Evolutionary conservation across 2,113 vertebrate species (phyloP), one percentile per base, ranked within the genome.

Genomic region (Gnathonemus echidnorhynchus): DNA sequence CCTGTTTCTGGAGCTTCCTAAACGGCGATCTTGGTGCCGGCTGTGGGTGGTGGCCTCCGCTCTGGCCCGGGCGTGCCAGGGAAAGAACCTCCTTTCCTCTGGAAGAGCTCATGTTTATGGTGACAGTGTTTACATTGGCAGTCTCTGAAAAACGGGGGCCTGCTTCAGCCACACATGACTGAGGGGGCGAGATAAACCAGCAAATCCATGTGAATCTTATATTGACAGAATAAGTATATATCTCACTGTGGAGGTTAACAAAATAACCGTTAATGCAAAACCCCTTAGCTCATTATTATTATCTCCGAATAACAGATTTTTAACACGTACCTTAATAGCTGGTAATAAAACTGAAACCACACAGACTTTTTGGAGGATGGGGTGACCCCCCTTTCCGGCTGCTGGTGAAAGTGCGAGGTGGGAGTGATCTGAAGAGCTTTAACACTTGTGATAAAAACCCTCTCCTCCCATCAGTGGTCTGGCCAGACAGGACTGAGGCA

Each of bases 71-170:
- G 93, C 91, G 58, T 94, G 94, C 31, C 93, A 93, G 91, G 93
- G 93, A 91, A 93, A 92, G 91, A 93, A 92, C 92, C 94, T 94
- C 88, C 58, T 92, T 95, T 95, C 95, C 94, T 94, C 91, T 94
- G 93, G 93, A 93, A 94, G 92, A 95, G 94, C 94, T 94, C 94
- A 94, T 92, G 94, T 95, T 95, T 94, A 93, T 94, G 92, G 91
- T 91, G 88, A 84, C 86, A 42, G 84, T 95, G 94, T 95, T 95
- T 95, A 94, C 91, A 92, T 94, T 94, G 93, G 92, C 93, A 48
- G 48, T 45, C 83, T 56, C 46, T 66, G 21, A 80, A 52, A 90
- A n/a, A 31, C 46, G 52, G 0, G 5, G 8, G 86, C n/a, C 86
- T 86, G 27, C 17, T 2, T 52, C 53, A 42, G 86, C 31, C n/a